These are phyloP conservation scores for Torymus aiolomorphi DNA, from an alignment of 2,888 invertebrate species.

Conservation along the genomic window DNA sequence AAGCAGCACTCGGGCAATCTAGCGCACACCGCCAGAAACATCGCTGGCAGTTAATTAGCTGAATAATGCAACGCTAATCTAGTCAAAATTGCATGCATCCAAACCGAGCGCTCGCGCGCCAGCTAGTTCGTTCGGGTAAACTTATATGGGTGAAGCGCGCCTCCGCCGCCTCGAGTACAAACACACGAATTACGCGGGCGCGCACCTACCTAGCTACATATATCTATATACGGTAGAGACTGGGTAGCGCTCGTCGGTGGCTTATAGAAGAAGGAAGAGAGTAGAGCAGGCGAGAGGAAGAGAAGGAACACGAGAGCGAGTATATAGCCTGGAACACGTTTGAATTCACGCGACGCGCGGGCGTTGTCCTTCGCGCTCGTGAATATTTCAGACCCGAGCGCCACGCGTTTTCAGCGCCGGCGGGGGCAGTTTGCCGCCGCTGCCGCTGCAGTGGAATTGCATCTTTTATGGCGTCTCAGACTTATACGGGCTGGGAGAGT, in stretches of 20 bases:
- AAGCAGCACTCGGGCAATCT: slow-evolving; percentile 22
- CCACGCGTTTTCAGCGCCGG: background rate
- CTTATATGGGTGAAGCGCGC: slow-evolving; percentile 44
- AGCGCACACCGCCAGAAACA: slow-evolving; percentile 58
- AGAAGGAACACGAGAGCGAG: no score
- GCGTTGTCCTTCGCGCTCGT: slow-evolving; percentile 45
- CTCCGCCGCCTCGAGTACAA: background rate
- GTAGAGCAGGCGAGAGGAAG: no score
- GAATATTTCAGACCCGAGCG: slow-evolving; percentile 35
- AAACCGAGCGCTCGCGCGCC: slow-evolving; percentile 50
- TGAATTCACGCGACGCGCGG: background rate
- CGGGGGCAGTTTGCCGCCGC: background rate
- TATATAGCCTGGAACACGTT: background rate
- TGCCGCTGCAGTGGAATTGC: slow-evolving; percentile 2
- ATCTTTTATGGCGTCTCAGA: slow-evolving; percentile 48
- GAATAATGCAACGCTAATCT: slow-evolving; percentile 74
- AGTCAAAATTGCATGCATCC: slow-evolving; percentile 73
- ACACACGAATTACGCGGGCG: slow-evolving; percentile 13
- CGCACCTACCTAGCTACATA: background rate
- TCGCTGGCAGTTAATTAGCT: slow-evolving; percentile 72
- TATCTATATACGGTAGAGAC: no score
- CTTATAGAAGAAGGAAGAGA: no score
- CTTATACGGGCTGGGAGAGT: background rate
- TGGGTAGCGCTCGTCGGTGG: no score
- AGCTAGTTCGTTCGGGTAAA: slow-evolving; percentile 66